phyloP scores from a whole-genome alignment of 1,140 invertebrate species.

The Procambarus clarkii region DNA sequence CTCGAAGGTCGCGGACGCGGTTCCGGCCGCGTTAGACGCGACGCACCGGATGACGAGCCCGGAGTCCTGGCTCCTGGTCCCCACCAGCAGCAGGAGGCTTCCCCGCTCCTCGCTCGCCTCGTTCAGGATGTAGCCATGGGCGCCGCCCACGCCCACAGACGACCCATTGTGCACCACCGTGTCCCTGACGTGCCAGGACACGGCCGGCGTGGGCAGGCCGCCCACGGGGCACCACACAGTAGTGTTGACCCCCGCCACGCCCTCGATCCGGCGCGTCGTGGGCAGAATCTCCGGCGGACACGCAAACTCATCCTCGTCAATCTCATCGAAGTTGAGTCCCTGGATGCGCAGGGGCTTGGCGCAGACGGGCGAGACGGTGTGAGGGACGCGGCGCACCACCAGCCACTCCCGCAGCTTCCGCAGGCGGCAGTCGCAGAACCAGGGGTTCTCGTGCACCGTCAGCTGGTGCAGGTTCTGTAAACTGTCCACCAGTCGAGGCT shows the following conservation, averaged over 20 bases:
- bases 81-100: conserved; percentile 47
- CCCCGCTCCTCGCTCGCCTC: conserved; percentile 65
- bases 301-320: conserved; percentile 85
- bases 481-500: conserved; percentile 73
- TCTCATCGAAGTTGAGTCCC: conserved; percentile 82
- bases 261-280: conserved; percentile 84
- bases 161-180: conserved; percentile 87
- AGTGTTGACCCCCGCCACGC: conserved; percentile 87
- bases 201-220: conserved; percentile 85
- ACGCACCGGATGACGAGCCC: conserved; percentile 80
- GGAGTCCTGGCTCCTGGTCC: conserved; percentile 84
- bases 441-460: conserved; percentile 89
- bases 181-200: conserved; percentile 92
- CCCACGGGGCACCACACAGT: conserved; percentile 87
- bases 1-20: conserved; percentile 85
- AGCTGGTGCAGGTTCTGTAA: conserved; percentile 82
- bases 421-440: conserved; percentile 91
- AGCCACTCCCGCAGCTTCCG: conserved; percentile 87
- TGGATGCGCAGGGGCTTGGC: conserved; percentile 82
- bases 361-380: conserved; percentile 84
- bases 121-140: conserved; percentile 75
- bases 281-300: conserved; percentile 87
- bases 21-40: conserved; percentile 88
- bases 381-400: conserved; percentile 83
- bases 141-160: conserved; percentile 80